Percentiles rank a stretch among this genome's conserved stretches.
Evolutionary conservation across 2,888 invertebrate species (phyloP).

Genomic region (Gibbula magus): DNA sequence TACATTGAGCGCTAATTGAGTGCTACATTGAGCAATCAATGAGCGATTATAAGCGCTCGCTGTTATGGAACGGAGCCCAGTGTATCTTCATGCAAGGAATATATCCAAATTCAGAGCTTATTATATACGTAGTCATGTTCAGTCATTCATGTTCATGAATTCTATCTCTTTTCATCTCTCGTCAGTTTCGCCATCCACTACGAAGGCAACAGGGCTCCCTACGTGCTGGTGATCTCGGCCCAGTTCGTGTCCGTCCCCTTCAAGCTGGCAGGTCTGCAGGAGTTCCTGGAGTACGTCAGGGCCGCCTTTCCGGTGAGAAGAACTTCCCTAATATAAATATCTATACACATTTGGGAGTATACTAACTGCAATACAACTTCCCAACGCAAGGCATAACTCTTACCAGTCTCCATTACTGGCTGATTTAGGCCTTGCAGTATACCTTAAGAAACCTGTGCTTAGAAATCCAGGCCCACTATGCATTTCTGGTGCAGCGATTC

Average conservation of each 20-base stretch:
- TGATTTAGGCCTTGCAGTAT: too few relatives aligned
- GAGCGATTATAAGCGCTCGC: too few relatives aligned
- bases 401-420: too few relatives aligned
- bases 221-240: constrained; percentile 52
- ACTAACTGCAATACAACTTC: too few relatives aligned
- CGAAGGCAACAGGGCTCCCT: constrained; percentile 52
- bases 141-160: background rate
- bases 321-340: background rate
- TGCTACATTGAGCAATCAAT: too few relatives aligned
- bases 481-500: too few relatives aligned
- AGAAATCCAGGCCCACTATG: too few relatives aligned
- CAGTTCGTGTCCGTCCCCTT: constrained; percentile 47
- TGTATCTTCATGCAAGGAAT: background rate
- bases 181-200: constrained; percentile 55
- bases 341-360: too few relatives aligned
- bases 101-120: background rate
- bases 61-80: too few relatives aligned
- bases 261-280: constrained; percentile 48
- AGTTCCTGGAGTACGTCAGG: constrained; percentile 57
- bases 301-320: constrained; percentile 54
- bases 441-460: too few relatives aligned
- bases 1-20: too few relatives aligned
- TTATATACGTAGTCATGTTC: background rate
- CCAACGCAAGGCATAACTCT: too few relatives aligned
- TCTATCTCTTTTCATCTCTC: background rate